Conservation (phyloP, 1,140 invertebrate genomes). For the Bacillus rossius region DNA sequence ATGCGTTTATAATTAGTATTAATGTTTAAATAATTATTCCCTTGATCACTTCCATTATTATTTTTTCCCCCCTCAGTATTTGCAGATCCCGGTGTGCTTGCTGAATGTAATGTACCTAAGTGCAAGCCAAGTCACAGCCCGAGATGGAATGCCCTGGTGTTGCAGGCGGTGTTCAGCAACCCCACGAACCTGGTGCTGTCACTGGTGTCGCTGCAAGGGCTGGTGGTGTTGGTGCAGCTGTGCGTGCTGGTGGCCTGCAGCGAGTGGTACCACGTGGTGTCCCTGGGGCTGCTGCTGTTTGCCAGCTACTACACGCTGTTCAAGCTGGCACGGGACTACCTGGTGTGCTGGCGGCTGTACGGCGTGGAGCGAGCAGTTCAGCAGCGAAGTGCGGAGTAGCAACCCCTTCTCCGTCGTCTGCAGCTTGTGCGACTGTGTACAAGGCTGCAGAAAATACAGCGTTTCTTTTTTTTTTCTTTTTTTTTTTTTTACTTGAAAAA, state of each 20-base stretch:
- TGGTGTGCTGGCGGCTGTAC: slow-evolving; percentile 78
- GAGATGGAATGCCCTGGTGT: slow-evolving; percentile 24
- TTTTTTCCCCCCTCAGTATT: too few relatives aligned
- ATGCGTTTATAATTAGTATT: too few relatives aligned
- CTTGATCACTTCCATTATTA: too few relatives aligned
- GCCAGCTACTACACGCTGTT: slow-evolving; percentile 91
- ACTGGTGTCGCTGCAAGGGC: slow-evolving; percentile 64
- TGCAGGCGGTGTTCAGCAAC: slow-evolving; percentile 80
- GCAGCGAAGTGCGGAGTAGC: background rate
- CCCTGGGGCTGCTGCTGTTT: slow-evolving; percentile 75
- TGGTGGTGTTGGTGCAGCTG: slow-evolving; percentile 70
- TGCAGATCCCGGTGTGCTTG: too few relatives aligned
- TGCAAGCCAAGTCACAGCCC: too few relatives aligned
- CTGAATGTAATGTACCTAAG: too few relatives aligned
- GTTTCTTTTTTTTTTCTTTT: too few relatives aligned
- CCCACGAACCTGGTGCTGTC: slow-evolving; percentile 74
- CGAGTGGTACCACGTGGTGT: slow-evolving; percentile 89
- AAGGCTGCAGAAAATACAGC: too few relatives aligned
- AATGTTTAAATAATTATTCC: too few relatives aligned
- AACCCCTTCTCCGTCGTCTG: too few relatives aligned
- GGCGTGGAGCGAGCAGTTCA: slow-evolving; percentile 65
- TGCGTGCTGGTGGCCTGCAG: slow-evolving; percentile 66
- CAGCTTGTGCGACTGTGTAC: too few relatives aligned
- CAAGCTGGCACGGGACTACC: slow-evolving; percentile 78
- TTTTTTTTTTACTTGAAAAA: too few relatives aligned